Conservation (phyloP, 2,113 vertebrate genomes). For the Canis aureus region DNA sequence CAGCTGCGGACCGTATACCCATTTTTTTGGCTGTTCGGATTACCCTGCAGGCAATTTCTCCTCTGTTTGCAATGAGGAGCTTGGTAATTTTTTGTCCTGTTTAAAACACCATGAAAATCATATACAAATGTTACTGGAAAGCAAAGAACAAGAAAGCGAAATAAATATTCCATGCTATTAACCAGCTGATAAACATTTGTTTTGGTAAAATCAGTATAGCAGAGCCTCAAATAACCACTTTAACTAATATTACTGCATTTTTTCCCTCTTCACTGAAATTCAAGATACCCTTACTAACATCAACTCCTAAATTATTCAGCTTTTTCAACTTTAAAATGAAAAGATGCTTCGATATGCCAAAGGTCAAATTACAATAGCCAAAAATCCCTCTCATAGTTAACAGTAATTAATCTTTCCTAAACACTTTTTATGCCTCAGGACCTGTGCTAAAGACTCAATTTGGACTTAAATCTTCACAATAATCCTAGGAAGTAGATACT, state of each 20-base stretch:
- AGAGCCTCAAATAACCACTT: constrained; percentile 2
- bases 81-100: constrained; percentile 93
- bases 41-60: constrained; percentile 98
- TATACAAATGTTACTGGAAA: constrained; percentile 25
- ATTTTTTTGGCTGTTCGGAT: constrained; percentile 97
- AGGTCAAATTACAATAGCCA: constrained; percentile 23
- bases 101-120: constrained; percentile 72
- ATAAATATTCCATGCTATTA: neutral
- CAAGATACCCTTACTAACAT: neutral
- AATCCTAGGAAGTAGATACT: neutral
- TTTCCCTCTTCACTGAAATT: neutral
- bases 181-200: neutral
- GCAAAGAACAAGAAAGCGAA: constrained; percentile 18
- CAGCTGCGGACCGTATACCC: constrained; percentile 96
- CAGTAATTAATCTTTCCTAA: neutral
- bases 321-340: constrained; percentile 28
- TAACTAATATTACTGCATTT: neutral
- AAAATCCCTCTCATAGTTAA: neutral
- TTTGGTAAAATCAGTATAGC: neutral
- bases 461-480: neutral
- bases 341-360: neutral
- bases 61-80: constrained; percentile 96
- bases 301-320: neutral
- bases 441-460: neutral
- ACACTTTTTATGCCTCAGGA: neutral